A percentile compares a stretch with the other conserved stretches of the same genome.
These are phyloP conservation scores for Cyprinella venusta DNA, from an alignment of 2,797 vertebrate species.

Conservation along the genomic window DNA sequence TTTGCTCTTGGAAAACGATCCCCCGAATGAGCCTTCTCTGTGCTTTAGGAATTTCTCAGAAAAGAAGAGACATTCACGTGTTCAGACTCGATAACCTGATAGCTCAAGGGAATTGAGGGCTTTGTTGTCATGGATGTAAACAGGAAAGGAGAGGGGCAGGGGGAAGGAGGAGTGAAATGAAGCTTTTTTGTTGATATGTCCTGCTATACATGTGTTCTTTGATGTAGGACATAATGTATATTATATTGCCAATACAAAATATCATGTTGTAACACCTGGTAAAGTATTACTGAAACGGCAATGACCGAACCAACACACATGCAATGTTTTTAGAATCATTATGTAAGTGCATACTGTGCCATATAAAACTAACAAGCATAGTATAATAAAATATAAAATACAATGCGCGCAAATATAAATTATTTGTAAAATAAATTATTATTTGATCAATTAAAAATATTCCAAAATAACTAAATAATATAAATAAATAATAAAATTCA, in stretches of 20 bases:
- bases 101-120: not conserved
- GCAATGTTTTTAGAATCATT: not conserved
- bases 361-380: not conserved
- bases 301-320: not conserved
- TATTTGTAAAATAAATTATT: no score
- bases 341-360: not conserved
- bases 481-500: no score
- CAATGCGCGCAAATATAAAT: no score
- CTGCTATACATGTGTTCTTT: slow-evolving; percentile 5
- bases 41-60: not conserved
- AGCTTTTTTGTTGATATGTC: not conserved
- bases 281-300: not conserved
- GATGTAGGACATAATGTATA: not conserved
- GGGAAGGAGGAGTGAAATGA: not conserved
- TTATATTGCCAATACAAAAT: not conserved
- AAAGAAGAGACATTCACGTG: not conserved
- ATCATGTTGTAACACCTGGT: not conserved
- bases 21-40: not conserved
- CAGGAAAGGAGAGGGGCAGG: slow-evolving; percentile 8
- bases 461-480: no score
- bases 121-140: slow-evolving; percentile 12
- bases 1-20: not conserved
- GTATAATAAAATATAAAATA: no score
- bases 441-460: no score
- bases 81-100: not conserved